Conservation (phyloP, 2,888 invertebrate species). For the Erynnis tages region DNA sequence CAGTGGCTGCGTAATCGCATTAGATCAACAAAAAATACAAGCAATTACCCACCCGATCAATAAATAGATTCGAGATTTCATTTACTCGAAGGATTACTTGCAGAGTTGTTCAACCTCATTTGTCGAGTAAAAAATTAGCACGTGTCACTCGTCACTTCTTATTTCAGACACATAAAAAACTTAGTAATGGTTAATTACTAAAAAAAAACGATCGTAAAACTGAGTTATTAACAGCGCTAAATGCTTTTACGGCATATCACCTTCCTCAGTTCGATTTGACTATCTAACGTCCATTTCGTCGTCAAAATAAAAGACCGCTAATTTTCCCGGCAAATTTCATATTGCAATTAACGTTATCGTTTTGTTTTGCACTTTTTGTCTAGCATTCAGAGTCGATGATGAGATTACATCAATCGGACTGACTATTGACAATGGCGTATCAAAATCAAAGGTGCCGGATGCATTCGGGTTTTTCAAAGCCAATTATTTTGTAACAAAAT, state of each 20-base stretch:
- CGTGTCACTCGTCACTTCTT: neutral
- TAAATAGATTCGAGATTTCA: neutral
- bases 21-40: conserved; percentile 2
- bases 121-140: conserved; percentile 1
- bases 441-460: conserved; percentile 15
- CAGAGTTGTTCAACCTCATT: neutral
- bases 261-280: neutral
- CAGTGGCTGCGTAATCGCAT: conserved; percentile 9
- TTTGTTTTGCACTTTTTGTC: neutral
- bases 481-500: conserved; percentile 18
- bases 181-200: neutral
- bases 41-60: neutral
- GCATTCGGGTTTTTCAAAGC: conserved; percentile 15
- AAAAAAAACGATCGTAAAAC: neutral
- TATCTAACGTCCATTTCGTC: neutral
- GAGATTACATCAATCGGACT: conserved; percentile 16
- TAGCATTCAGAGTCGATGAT: neutral
- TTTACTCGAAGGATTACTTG: neutral
- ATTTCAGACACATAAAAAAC: neutral
- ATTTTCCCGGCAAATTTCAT: neutral
- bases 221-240: too few relatives aligned
- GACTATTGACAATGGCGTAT: conserved; percentile 19
- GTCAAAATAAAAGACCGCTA: too few relatives aligned
- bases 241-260: neutral
- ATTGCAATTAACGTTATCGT: neutral